phyloP scores from a whole-genome alignment of 2,113 vertebrate genomes.

The Uropsilus gracilis region DNA sequence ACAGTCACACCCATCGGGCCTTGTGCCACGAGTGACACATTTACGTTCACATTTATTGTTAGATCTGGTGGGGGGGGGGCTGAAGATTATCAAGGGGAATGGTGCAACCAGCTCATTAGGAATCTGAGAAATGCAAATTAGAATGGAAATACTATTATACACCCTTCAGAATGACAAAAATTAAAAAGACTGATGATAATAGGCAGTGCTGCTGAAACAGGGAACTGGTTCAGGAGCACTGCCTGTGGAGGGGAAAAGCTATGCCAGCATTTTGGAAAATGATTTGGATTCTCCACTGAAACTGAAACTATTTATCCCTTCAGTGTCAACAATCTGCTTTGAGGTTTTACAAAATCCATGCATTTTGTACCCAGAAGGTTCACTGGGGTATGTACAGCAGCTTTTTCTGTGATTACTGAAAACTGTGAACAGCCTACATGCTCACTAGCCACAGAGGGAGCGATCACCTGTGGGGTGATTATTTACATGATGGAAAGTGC shows the following conservation, averaged over 20 bases:
- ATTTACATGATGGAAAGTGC: accelerated
- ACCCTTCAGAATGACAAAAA: neutral
- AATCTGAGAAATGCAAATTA: neutral
- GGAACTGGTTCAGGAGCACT: accelerated
- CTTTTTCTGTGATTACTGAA: neutral
- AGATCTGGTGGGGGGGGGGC: neutral
- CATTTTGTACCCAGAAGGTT: accelerated
- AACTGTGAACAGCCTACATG: neutral
- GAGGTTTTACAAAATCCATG: neutral
- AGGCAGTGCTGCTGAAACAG: neutral
- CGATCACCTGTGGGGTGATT: accelerated
- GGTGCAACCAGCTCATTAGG: neutral
- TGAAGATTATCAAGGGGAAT: neutral
- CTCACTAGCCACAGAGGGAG: accelerated
- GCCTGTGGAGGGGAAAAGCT: accelerated
- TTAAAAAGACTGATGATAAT: neutral
- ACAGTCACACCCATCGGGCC: too few species aligned
- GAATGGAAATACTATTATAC: too few species aligned
- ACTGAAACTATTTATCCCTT: accelerated
- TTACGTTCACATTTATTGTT: neutral
- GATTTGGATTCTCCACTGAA: neutral
- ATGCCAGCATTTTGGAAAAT: neutral
- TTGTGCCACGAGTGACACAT: neutral
- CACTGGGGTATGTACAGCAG: accelerated
- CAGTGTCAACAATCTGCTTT: neutral